phyloP scores from a whole-genome alignment of 1,140 invertebrate genomes.

The Coelopa frigida region DNA sequence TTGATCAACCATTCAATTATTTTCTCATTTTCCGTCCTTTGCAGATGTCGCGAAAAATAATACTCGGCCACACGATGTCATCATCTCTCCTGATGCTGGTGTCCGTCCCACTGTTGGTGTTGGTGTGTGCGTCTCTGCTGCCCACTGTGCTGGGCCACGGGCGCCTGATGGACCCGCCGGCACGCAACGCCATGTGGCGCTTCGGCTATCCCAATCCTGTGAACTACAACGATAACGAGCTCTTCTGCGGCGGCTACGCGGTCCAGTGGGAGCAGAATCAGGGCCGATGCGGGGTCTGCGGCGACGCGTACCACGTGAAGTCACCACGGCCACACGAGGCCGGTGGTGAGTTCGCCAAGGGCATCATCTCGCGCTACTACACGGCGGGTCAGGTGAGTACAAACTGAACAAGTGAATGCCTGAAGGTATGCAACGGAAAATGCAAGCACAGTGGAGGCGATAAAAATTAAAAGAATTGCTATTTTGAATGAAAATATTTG shows the following conservation, averaged over 20 bases:
- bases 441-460: no score
- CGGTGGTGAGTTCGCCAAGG: conserved; percentile 77
- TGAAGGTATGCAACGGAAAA: no score
- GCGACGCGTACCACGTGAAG: conserved; percentile 69
- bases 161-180: conserved; percentile 80
- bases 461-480: no score
- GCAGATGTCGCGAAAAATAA: no score
- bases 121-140: conserved; percentile 7
- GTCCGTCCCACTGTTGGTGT: no score
- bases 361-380: conserved; percentile 74
- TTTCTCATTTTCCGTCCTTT: no score
- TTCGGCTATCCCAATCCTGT: conserved; percentile 87
- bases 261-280: conserved; percentile 80
- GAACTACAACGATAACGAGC: conserved; percentile 89
- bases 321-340: conserved; percentile 77
- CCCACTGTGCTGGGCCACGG: conserved; percentile 60
- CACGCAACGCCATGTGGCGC: conserved; percentile 88
- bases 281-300: conserved; percentile 82
- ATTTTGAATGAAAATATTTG: no score
- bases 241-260: conserved; percentile 74
- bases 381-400: conserved; percentile 64
- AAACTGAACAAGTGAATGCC: no score
- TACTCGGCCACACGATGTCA: no score
- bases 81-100: no score
- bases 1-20: no score